A percentile compares a stretch with the other conserved stretches of the same genome.
phyloP scores from a whole-genome alignment of 1,140 invertebrate species.

The Schmidtea mediterranea region DNA sequence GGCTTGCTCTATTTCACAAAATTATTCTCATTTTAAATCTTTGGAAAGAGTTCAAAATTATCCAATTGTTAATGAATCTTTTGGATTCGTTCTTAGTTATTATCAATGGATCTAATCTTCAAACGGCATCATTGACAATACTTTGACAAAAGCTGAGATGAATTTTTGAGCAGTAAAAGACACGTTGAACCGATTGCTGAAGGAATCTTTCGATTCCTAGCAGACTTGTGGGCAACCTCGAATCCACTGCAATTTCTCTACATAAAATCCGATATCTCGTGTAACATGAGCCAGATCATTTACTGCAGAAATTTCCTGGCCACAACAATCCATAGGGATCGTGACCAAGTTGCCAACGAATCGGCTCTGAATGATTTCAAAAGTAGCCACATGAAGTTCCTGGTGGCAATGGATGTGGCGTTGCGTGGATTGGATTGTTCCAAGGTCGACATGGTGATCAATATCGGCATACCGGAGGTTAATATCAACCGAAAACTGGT shows the following conservation, averaged over 20 bases:
- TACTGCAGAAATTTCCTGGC: conserved; percentile 47
- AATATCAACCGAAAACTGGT: conserved; percentile 79
- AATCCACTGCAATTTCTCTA: conserved; percentile 5
- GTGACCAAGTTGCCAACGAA: conserved; percentile 60
- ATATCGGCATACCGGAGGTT: conserved; percentile 59
- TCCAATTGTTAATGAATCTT: too few species aligned
- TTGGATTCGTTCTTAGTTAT: too few species aligned
- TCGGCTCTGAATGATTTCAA: conserved; percentile 51
- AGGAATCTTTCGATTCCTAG: conserved; percentile 29
- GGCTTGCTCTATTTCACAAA: too few species aligned
- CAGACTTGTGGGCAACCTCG: conserved; percentile 24
- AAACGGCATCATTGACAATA: too few species aligned
- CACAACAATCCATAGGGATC: conserved; percentile 31
- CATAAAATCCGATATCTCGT: conserved; percentile 35
- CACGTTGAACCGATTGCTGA: too few species aligned
- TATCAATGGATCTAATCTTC: too few species aligned
- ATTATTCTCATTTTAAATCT: too few species aligned
- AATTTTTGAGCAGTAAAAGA: too few species aligned
- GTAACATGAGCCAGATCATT: conserved; percentile 85
- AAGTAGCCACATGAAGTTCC: conserved; percentile 32
- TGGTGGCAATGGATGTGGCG: conserved; percentile 75
- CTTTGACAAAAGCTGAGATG: too few species aligned
- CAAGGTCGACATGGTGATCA: conserved; percentile 56
- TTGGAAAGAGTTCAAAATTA: too few species aligned
- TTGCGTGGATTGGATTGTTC: conserved; percentile 55